Conservation (phyloP, 2,888 invertebrate genomes). For the Cataglyphis livida region DNA sequence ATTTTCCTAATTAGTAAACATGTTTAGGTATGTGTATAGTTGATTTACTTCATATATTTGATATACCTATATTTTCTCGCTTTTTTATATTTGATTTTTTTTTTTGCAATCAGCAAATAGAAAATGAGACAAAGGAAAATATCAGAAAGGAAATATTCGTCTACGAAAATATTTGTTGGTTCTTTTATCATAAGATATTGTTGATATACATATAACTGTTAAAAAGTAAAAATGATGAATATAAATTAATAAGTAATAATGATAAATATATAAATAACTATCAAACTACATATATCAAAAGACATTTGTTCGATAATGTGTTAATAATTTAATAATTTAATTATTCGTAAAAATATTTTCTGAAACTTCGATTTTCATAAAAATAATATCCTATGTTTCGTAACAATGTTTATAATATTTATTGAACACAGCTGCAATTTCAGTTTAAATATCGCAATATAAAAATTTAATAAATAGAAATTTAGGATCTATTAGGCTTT, state of each 20-base stretch:
- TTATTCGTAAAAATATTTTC: background rate
- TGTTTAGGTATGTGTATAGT: background rate
- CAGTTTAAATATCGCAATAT: background rate
- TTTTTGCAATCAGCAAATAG: background rate
- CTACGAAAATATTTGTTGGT: background rate
- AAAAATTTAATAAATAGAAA: background rate
- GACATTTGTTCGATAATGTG: background rate
- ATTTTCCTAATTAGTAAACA: background rate
- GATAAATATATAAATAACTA: background rate
- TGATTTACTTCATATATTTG: background rate
- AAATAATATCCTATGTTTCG: background rate
- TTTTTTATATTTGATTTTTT: too few relatives aligned
- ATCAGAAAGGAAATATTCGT: background rate
- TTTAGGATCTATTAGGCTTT: background rate
- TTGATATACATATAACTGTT: background rate
- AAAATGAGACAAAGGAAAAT: background rate
- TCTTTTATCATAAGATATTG: background rate
- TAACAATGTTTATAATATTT: conserved; percentile 1
- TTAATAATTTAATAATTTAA: background rate
- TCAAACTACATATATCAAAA: background rate
- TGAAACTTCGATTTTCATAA: background rate
- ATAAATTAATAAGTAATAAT: too few relatives aligned
- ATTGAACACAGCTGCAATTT: background rate
- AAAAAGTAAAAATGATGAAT: background rate
- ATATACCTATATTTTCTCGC: too few relatives aligned